These are phyloP conservation scores for Psilanteris sp. DNA, from an alignment of 1,140 invertebrate genomes.

Conservation along the genomic window DNA sequence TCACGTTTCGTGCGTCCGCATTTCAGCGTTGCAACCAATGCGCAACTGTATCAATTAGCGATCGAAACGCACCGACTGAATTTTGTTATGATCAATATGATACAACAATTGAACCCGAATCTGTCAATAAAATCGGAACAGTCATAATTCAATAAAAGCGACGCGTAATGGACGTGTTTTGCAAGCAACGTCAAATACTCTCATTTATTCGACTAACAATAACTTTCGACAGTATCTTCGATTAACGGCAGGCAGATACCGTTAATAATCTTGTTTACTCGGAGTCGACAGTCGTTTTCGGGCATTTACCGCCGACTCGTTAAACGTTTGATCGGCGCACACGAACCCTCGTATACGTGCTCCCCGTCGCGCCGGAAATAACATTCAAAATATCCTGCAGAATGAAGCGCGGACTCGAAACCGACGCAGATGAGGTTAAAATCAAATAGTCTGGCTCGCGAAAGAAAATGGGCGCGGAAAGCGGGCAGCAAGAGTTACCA, in stretches of 20 bases:
- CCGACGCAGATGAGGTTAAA: conserved; percentile 74
- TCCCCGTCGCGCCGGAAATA: conserved; percentile 68
- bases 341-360: conserved; percentile 54
- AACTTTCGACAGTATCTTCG: conserved; percentile 44
- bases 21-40: too few relatives aligned
- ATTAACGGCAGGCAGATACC: conserved; percentile 49
- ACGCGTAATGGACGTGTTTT: conserved; percentile 4
- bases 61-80: too few relatives aligned
- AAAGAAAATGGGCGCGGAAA: conserved; percentile 27
- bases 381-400: conserved; percentile 66
- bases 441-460: conserved; percentile 74
- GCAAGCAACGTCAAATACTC: conserved; percentile 2
- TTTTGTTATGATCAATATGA: too few relatives aligned
- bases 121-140: conserved; percentile 1
- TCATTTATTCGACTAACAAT: conserved; percentile 28
- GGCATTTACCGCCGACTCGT: conserved; percentile 50
- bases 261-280: conserved; percentile 59
- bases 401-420: conserved; percentile 65
- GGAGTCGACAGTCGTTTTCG: conserved; percentile 54
- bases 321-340: conserved; percentile 53
- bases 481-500: conserved; percentile 5
- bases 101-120: too few relatives aligned
- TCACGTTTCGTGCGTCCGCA: too few relatives aligned
- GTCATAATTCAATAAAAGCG: background rate
- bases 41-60: too few relatives aligned